Conservation (phyloP, 2,113 vertebrate genomes). For the Lycocorax pyrrhopterus region DNA sequence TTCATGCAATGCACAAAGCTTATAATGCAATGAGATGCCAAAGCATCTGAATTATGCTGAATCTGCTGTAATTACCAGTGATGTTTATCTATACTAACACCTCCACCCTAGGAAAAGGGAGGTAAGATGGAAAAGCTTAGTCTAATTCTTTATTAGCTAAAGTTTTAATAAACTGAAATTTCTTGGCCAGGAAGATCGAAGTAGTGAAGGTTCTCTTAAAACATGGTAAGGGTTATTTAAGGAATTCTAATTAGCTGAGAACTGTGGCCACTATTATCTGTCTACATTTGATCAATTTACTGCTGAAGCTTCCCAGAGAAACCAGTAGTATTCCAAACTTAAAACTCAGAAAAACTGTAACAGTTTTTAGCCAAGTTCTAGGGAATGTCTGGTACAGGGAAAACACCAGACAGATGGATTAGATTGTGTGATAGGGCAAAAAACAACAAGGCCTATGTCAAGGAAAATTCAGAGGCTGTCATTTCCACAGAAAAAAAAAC, state of each 20-base stretch:
- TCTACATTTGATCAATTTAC: background rate
- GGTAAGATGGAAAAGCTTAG: background rate
- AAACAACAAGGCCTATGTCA: background rate
- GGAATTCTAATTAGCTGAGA: background rate
- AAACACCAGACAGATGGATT: background rate
- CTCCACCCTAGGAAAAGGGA: background rate
- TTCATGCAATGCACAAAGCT: background rate
- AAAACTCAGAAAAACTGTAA: background rate
- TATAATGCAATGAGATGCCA: background rate
- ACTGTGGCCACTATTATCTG: background rate
- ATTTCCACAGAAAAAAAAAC: background rate
- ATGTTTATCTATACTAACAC: background rate
- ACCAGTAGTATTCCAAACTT: background rate
- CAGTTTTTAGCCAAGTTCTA: background rate
- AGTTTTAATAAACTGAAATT: background rate
- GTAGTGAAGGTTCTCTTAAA: background rate
- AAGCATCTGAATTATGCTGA: background rate
- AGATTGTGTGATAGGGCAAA: background rate
- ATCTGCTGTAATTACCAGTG: background rate
- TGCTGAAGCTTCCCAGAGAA: background rate
- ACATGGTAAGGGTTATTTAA: background rate
- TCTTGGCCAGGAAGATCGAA: background rate
- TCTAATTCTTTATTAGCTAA: background rate
- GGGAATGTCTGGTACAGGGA: background rate
- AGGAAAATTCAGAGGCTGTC: background rate